Base-by-base conservation (phyloP, 1,140 invertebrate species). In the Papilio machaon region DNA sequence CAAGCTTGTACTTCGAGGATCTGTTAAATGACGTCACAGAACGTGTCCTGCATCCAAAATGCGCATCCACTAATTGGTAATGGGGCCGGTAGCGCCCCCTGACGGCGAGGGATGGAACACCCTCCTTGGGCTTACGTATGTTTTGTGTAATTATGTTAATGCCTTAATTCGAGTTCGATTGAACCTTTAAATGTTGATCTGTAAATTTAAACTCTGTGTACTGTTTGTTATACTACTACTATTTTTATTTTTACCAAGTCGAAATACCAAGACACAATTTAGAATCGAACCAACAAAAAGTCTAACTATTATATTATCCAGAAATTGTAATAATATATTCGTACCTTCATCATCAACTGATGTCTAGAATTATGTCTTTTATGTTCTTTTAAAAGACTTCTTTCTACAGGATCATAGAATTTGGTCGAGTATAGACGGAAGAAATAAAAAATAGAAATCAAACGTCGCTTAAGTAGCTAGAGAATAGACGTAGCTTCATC, bases 61-160 rank as follows among this genome's bases (percentile, higher is more conserved):
- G 64, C 64, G 30, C 64, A 70, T 35, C 64, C 64, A 70, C 64
- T 70, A 70, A 70, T 70, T 70, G 64, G 64, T 70, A 70, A 38
- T 70, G 64, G 64, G 64, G 64, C 8, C 13, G 30, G 23, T 10
- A 70, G 64, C 54, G 60, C 60, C 17, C 60, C 19, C 19, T 30
- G 23, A 15, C 30, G 64, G 13, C 23, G 30, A 30, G 30, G 64
- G 64, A 13, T 17, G 30, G 30, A 60, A 15, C n/a, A 19, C 13
- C 64, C 30, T 35, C 30, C 64, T 35, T 70, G 11, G 13, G 13
- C 64, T 70, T 35, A 17, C 30, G 23, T 70, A 17, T 70, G 13
- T 70, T 70, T 38, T 70, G 19, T 35, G 60, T 64, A 2, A 64
- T 64, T 64, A 64, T 30, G 11, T 70, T 35, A 70, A 70, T 70